These are phyloP conservation scores for Catonia carolina DNA, from an alignment of 2,888 invertebrate species.

Conservation along the genomic window DNA sequence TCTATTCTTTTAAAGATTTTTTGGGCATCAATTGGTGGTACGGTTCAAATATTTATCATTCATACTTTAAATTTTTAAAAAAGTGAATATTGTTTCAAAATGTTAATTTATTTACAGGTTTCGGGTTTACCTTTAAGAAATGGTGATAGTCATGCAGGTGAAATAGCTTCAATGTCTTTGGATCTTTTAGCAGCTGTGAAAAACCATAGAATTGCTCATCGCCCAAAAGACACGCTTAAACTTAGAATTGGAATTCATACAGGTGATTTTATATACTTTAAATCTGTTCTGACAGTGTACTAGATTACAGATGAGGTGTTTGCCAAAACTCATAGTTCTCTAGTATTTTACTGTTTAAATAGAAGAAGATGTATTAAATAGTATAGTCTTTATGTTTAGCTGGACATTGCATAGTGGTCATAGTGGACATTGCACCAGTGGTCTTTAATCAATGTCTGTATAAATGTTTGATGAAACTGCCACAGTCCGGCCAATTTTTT, in stretches of 20 bases:
- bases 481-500: too few relatives aligned
- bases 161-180: conserved; percentile 89
- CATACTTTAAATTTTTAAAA: too few relatives aligned
- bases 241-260: conserved; percentile 88
- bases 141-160: conserved; percentile 79
- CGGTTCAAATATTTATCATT: too few relatives aligned
- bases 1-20: too few relatives aligned
- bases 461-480: too few relatives aligned
- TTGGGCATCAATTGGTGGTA: too few relatives aligned
- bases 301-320: too few relatives aligned
- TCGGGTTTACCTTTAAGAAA: conserved; percentile 83
- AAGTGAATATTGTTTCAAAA: too few relatives aligned
- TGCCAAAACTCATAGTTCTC: background rate
- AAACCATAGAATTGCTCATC: conserved; percentile 80
- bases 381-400: background rate
- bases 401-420: too few relatives aligned
- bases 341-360: background rate
- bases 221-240: conserved; percentile 82
- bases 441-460: too few relatives aligned
- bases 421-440: too few relatives aligned
- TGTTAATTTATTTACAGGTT: conserved; percentile 56
- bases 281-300: too few relatives aligned
- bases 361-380: background rate
- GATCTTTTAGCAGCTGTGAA: conserved; percentile 78
- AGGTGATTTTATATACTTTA: conserved; percentile 46